A percentile compares a stretch with the other conserved stretches of the same genome.
Evolutionary conservation across 2,113 vertebrate genomes (phyloP).

Genomic region (Bettongia penicillata): DNA sequence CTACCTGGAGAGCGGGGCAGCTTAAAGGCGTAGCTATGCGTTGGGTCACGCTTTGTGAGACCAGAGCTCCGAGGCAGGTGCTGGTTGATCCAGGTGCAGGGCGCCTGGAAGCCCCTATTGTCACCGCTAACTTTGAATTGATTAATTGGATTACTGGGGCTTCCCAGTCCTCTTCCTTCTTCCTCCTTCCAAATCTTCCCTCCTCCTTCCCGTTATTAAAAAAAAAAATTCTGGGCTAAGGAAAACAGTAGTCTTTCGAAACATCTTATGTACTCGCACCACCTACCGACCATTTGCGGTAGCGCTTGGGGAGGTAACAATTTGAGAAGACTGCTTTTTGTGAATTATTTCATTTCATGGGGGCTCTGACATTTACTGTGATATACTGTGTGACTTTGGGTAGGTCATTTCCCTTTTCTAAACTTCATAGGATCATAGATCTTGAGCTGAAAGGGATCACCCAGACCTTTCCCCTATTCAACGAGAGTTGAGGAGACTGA

Average conservation of each 20-base stretch:
- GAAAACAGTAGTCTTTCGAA: not conserved
- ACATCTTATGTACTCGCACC: not conserved
- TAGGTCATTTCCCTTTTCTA: not conserved
- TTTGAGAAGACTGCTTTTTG: not conserved
- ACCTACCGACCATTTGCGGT: not conserved
- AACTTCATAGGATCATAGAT: not conserved
- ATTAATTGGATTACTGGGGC: constrained; percentile 12
- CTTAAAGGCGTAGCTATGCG: constrained; percentile 3
- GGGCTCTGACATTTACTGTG: not conserved
- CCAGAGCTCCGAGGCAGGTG: constrained; percentile 36
- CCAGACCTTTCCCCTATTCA: not conserved
- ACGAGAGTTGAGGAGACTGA: not conserved
- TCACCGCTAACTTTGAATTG: constrained; percentile 3
- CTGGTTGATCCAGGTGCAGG: not conserved
- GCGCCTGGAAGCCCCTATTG: constrained; percentile 17
- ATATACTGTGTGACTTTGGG: not conserved
- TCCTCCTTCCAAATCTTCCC: not conserved
- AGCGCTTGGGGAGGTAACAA: not conserved
- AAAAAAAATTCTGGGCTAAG: not conserved
- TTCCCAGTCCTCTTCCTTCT: not conserved
- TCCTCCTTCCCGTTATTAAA: not conserved
- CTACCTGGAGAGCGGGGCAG: constrained; percentile 29
- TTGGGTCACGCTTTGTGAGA: constrained; percentile 32
- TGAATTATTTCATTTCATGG: not conserved
- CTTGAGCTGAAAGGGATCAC: not conserved